Evolutionary conservation across 2,113 vertebrate species (phyloP).

Genomic region (Urocynchramus pylzowi): DNA sequence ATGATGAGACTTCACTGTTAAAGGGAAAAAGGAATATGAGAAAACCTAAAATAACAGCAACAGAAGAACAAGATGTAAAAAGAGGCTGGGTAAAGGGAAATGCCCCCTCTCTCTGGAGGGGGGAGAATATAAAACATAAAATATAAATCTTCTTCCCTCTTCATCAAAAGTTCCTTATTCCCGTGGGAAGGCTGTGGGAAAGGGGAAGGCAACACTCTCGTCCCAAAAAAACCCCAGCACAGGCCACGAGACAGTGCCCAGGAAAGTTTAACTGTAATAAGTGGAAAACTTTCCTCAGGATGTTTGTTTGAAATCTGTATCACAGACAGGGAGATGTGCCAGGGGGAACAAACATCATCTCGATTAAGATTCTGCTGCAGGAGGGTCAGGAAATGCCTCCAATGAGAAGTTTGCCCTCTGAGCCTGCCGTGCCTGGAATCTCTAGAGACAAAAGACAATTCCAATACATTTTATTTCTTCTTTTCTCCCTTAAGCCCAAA

Average conservation of each 20-base stretch:
- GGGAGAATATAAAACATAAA: not conserved
- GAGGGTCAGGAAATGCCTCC: not conserved
- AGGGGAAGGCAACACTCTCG: not conserved
- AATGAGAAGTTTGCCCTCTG: not conserved
- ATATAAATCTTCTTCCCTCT: not conserved
- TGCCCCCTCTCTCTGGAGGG: not conserved
- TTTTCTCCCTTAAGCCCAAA: not conserved
- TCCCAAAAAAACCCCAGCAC: not conserved
- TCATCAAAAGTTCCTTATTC: not conserved
- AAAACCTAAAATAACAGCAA: not conserved
- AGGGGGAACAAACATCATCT: not conserved
- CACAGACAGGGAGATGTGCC: not conserved
- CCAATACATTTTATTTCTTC: not conserved
- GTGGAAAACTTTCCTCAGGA: not conserved
- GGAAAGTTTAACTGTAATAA: not conserved
- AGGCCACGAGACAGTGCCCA: not conserved
- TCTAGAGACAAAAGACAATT: not conserved
- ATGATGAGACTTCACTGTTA: not conserved
- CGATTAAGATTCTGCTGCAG: not conserved
- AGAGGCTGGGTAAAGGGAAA: not conserved
- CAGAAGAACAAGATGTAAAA: not conserved
- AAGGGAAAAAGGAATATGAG: not conserved
- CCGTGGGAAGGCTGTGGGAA: not conserved
- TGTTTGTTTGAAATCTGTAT: not conserved
- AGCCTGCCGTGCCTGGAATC: not conserved